Conservation (phyloP, 1,140 invertebrate genomes). For the Arctopsyche grandis region DNA sequence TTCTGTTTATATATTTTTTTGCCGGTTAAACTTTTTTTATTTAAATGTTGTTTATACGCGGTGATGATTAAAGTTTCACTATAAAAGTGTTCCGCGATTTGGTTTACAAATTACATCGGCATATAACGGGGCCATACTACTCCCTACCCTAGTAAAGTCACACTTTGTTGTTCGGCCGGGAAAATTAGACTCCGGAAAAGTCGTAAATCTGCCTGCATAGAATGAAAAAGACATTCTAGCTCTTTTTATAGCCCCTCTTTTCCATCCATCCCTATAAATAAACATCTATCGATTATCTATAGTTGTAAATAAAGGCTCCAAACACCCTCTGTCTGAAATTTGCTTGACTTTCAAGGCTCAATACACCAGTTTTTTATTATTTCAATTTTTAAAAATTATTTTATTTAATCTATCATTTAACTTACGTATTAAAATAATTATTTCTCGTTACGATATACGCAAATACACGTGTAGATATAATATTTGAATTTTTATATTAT, state of each 20-base stretch:
- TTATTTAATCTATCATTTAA: no score
- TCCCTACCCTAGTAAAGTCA: not conserved
- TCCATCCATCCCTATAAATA: constrained; percentile 39
- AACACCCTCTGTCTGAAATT: constrained; percentile 1
- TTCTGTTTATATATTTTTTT: not conserved
- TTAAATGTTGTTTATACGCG: constrained; percentile 14
- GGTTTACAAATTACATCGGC: constrained; percentile 23
- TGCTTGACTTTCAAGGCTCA: not conserved
- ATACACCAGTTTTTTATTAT: no score
- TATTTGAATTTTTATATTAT: no score
- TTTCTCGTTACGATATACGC: no score
- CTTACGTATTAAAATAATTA: no score
- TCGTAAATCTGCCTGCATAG: constrained; percentile 50
- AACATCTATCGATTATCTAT: constrained; percentile 51
- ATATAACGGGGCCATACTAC: constrained; percentile 1
- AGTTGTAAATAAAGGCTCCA: constrained; percentile 42
- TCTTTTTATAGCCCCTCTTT: constrained; percentile 49
- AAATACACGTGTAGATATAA: no score
- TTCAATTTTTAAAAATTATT: no score
- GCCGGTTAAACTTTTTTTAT: not conserved
- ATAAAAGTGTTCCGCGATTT: constrained; percentile 24
- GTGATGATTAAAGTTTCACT: constrained; percentile 14
- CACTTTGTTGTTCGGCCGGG: constrained; percentile 30
- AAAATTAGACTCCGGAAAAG: constrained; percentile 40
- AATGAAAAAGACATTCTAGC: constrained; percentile 52